Evolutionary conservation across 2,797 vertebrate genomes (phyloP), one percentile per base, ranked within the genome.

Genomic region (Jordanella pulchra): DNA sequence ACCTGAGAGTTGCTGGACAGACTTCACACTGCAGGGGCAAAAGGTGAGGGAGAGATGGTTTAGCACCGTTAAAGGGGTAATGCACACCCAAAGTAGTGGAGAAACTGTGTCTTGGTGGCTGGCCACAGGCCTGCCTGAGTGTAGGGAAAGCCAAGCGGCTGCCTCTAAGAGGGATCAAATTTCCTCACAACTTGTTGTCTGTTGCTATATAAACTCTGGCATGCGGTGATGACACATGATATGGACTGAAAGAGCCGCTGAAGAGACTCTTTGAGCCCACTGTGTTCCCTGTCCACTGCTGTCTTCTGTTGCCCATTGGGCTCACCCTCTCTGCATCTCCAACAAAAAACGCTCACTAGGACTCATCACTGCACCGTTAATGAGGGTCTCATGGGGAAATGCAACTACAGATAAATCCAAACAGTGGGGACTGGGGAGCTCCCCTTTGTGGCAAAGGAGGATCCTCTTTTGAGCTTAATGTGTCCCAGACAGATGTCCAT

Each of bases 141-240:
- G 85, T 84, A 82, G 87, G 88, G 92, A 86, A 92, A 89, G 91
- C 92, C 89, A 84, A 87, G 83, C 82, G 76, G 67, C 82, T 64
- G 76, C 91, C 88, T 89, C 84, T 75, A 75, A 85, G 64, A 61
- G 85, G 60, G 86, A 87, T 95, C 91, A 60, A 15, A 85, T 95
- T 95, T 94, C 94, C 92, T 92, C 91, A 93, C 94, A 92, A 95
- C 94, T 94, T 95, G 94, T 94, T 95, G 94, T 93, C 90, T 84
- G 85, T 85, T 95, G 93, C 94, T 94, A 95, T 94, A 95, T 95
- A 95, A 95, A 95, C 94, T 94, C 93, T 94, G 94, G 94, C 94
- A 95, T 95, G 94, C 80, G 77, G 92, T 85, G 85, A 80, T 84
- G 92, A 94, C 90, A 95, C 90, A 83, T 81, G 90, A 95, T 93